Percentiles rank a stretch among this genome's conserved stretches.
Conservation (phyloP, 2,113 vertebrate species). For the Urocolius indicus region DNA sequence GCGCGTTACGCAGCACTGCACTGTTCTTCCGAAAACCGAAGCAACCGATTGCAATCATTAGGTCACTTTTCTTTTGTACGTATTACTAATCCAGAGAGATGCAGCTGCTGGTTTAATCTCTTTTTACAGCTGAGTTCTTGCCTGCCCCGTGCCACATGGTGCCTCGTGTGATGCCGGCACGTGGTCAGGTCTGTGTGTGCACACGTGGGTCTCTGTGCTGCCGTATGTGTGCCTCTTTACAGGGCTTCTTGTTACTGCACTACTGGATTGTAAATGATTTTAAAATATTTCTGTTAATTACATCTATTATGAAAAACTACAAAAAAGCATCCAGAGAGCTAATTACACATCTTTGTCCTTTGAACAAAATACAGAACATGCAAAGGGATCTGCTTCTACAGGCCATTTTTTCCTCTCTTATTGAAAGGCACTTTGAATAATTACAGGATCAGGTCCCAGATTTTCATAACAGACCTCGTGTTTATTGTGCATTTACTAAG, state of each 20-base stretch:
- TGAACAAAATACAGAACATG: neutral
- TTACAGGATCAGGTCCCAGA: neutral
- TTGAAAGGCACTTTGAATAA: neutral
- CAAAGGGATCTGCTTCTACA: neutral
- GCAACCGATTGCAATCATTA: no score
- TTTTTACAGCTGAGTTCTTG: no score
- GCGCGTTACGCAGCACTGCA: rapidly evolving
- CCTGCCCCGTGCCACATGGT: neutral
- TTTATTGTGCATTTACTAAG: neutral
- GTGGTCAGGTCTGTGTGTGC: no score
- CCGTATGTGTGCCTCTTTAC: rapidly evolving
- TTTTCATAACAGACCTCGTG: neutral
- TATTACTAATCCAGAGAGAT: no score
- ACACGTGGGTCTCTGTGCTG: rapidly evolving
- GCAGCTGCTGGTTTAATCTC: neutral
- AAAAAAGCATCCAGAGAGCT: neutral
- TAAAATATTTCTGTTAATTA: neutral
- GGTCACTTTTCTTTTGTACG: neutral
- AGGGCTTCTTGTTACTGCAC: rapidly evolving
- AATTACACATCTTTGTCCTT: rapidly evolving
- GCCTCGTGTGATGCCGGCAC: rapidly evolving
- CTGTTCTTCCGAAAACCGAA: neutral
- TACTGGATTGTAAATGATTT: rapidly evolving
- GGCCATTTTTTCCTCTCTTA: neutral
- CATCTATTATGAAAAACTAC: neutral